Conservation (phyloP, 2,797 vertebrate species). For the Coregonus ussuriensis region DNA sequence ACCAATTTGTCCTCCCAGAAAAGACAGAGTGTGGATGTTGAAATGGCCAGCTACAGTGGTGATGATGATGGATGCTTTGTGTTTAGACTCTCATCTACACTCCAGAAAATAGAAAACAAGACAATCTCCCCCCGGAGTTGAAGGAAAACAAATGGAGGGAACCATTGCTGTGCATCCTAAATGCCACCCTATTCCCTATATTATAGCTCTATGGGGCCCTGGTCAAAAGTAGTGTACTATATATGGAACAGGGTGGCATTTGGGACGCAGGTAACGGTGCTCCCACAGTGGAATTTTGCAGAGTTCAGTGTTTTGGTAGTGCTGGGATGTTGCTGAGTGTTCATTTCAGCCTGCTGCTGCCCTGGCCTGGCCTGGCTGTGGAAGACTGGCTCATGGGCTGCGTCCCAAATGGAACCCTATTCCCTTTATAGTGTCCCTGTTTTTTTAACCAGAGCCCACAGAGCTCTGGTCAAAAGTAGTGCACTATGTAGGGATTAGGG, state of each 20-base stretch:
- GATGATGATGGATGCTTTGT: slow-evolving; percentile 70
- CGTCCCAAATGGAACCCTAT: not conserved
- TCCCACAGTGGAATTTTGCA: slow-evolving; percentile 58
- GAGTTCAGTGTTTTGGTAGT: slow-evolving; percentile 42
- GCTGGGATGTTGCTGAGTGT: slow-evolving; percentile 20
- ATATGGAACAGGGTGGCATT: not conserved
- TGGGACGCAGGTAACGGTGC: slow-evolving; percentile 36
- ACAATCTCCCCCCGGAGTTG: slow-evolving; percentile 50
- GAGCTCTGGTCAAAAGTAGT: no score
- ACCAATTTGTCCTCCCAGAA: not conserved
- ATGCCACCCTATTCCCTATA: not conserved
- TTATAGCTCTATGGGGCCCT: not conserved
- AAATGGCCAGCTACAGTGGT: slow-evolving; percentile 68
- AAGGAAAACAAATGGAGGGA: slow-evolving; percentile 64
- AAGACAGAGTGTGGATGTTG: slow-evolving; percentile 40
- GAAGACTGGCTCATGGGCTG: no score
- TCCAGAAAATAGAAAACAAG: slow-evolving; percentile 43
- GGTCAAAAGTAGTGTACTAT: not conserved
- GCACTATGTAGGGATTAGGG: no score
- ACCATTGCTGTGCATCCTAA: not conserved
- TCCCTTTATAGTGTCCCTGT: no score
- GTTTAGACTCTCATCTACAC: slow-evolving; percentile 30
- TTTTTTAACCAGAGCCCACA: no score
- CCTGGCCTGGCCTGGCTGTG: slow-evolving; percentile 32
- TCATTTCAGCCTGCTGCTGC: slow-evolving; percentile 39